phyloP scores from a whole-genome alignment of 2,113 vertebrate species.

The Leptocoma aspasia region DNA sequence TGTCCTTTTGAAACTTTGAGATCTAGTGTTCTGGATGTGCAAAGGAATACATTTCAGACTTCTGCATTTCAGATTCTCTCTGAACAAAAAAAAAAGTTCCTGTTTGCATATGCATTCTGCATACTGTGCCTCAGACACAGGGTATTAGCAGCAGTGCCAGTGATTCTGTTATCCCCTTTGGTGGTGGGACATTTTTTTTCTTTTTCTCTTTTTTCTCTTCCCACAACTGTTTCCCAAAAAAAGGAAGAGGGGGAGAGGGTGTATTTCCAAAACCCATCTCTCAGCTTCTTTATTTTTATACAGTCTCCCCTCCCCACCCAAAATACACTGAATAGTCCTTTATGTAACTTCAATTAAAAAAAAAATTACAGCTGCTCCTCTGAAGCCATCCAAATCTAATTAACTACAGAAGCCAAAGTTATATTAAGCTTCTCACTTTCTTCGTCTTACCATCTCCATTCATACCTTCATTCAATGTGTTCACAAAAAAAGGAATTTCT shows the following conservation, averaged over 20 bases:
- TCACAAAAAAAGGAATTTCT: conserved; percentile 79
- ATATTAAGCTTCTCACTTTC: conserved; percentile 76
- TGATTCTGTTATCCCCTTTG: neutral
- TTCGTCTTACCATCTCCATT: conserved; percentile 75
- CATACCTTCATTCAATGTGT: conserved; percentile 76
- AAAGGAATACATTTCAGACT: neutral
- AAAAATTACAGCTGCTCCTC: conserved; percentile 73
- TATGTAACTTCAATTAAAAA: conserved; percentile 64
- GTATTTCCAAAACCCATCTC: conserved; percentile 67
- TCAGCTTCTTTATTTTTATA: conserved; percentile 63
- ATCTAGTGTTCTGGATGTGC: neutral
- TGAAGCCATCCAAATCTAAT: conserved; percentile 82
- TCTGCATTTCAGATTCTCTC: conserved; percentile 11
- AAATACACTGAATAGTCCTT: conserved; percentile 76
- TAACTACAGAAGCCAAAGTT: conserved; percentile 73
- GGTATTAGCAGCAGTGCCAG: neutral
- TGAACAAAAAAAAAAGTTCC: neutral
- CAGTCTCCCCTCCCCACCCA: conserved; percentile 49
- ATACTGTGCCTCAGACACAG: neutral
- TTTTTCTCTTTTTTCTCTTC: neutral
- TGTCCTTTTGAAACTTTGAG: conserved; percentile 6
- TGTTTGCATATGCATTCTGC: neutral
- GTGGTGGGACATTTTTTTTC: neutral
- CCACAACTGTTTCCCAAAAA: neutral
- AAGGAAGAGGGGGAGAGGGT: neutral